Evolutionary conservation across 2,888 invertebrate genomes (phyloP).

Genomic region (Buathra laborator): DNA sequence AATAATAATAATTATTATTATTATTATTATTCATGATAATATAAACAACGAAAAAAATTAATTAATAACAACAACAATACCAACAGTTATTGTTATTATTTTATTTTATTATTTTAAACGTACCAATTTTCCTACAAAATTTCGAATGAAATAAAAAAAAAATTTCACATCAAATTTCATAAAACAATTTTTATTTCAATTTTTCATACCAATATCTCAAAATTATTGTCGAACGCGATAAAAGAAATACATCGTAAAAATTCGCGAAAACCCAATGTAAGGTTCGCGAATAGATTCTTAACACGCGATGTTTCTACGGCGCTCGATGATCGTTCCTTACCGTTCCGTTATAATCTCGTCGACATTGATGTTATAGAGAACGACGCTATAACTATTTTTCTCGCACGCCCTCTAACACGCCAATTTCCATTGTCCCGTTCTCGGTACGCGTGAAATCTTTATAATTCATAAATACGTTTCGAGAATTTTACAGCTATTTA

Average conservation of each 20-base stretch:
- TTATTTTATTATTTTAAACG: too few relatives aligned
- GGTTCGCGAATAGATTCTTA: conserved; percentile 23
- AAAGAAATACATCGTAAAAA: not conserved
- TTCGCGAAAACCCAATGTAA: conserved; percentile 16
- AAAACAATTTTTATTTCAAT: not conserved
- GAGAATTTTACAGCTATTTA: conserved; percentile 28
- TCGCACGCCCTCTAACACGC: not conserved
- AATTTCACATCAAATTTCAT: too few relatives aligned
- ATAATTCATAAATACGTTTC: not conserved
- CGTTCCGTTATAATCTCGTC: conserved; percentile 1
- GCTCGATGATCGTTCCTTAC: conserved; percentile 17
- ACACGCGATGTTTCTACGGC: conserved; percentile 17
- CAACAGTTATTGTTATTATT: too few relatives aligned
- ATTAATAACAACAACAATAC: too few relatives aligned
- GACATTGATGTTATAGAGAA: not conserved
- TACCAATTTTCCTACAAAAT: too few relatives aligned
- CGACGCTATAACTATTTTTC: conserved; percentile 1
- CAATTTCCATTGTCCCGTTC: not conserved
- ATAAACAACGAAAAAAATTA: too few relatives aligned
- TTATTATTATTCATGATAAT: too few relatives aligned
- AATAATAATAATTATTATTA: too few relatives aligned
- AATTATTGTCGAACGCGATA: too few relatives aligned
- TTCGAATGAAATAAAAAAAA: too few relatives aligned
- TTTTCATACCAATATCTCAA: not conserved
- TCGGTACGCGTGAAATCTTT: not conserved